Base-by-base conservation (phyloP, 2,888 invertebrate genomes). In the Campaea margaritaria region DNA sequence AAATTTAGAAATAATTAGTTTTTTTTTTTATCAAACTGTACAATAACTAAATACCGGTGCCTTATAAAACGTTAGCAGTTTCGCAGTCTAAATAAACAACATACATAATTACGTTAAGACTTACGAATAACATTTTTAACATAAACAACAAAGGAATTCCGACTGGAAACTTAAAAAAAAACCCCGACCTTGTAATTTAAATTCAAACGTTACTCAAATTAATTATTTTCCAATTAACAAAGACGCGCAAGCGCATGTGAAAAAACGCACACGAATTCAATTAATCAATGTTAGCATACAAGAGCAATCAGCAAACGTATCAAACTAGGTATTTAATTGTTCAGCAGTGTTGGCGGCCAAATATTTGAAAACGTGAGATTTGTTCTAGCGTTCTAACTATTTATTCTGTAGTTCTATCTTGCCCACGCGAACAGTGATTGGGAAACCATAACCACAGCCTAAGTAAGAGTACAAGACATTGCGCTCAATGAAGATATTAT, bases 251-350 rank as follows among this genome's bases (percentile, higher is more conserved):
- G 27, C 31, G 31, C 31, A 31, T 49, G 61, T 51, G 49, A 51
- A 60, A 39, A 46, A 60, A 14, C 7, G 51, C 51, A 59, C 54
- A 60, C 56, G 36, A 34, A 11, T 47, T 47, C 44, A 44, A 53
- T 53, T 58, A 53, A 44, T 53, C 31, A 48, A 58, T 14, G 11
- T 49, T 48, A 31, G 15, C 45, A 42, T 46, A n/a, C 51, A 38
- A 52, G 47, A 50, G 52, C 55, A 62, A 63, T 50, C 39, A 65
- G 53, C 43, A 12, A 53, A 54, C 49, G 27, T 42, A 61, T 66
- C 64, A 61, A 52, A 62, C 62, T 58, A 61, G 62, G 48, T 59
- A 61, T 48, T 53, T 63, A 49, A 62, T 68, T 65, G 61, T 65
- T 65, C 46, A 49, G 48, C 36, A 36, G 46, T 50, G 45, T 31